Evolutionary conservation across 2,888 invertebrate genomes (phyloP).

Genomic region (Idaea aversata): DNA sequence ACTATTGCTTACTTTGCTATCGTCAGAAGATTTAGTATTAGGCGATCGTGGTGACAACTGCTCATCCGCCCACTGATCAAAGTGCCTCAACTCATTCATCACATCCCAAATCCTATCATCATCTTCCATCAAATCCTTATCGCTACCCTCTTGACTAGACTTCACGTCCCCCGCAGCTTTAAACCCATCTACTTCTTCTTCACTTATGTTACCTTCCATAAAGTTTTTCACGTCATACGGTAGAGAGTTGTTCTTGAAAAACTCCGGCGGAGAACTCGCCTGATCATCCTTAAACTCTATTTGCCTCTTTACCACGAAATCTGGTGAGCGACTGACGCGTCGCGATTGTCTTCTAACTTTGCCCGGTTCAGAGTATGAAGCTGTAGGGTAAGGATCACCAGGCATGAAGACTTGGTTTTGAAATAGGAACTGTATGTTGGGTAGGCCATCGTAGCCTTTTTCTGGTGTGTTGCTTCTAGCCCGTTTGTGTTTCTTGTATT

Average conservation of each 20-base stretch:
- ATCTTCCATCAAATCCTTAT: slow-evolving; percentile 46
- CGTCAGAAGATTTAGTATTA: slow-evolving; percentile 58
- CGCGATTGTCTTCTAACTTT: slow-evolving; percentile 40
- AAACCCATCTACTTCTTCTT: slow-evolving; percentile 54
- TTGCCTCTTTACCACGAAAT: slow-evolving; percentile 54
- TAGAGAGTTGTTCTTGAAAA: slow-evolving; percentile 62
- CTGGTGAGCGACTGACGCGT: slow-evolving; percentile 44
- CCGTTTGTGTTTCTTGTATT: slow-evolving; percentile 65
- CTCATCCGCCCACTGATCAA: slow-evolving; percentile 72
- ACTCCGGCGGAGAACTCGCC: slow-evolving; percentile 51
- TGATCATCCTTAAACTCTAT: slow-evolving; percentile 61
- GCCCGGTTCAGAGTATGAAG: slow-evolving; percentile 56
- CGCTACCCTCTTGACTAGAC: slow-evolving; percentile 45
- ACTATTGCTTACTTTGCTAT: slow-evolving; percentile 54
- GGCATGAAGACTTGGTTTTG: slow-evolving; percentile 78
- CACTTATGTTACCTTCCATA: slow-evolving; percentile 42
- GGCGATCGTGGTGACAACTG: slow-evolving; percentile 54
- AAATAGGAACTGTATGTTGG: slow-evolving; percentile 73
- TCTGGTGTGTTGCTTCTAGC: slow-evolving; percentile 53
- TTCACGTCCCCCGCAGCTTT: slow-evolving; percentile 41
- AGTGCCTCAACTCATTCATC: slow-evolving; percentile 66
- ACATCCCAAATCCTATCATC: slow-evolving; percentile 67
- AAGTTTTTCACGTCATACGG: slow-evolving; percentile 56
- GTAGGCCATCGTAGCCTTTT: slow-evolving; percentile 47
- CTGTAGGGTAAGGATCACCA: slow-evolving; percentile 51